Evolutionary conservation across 2,113 vertebrate genomes (phyloP), one percentile per base, ranked within the genome.

Genomic region (Xiphophorus couchianus): DNA sequence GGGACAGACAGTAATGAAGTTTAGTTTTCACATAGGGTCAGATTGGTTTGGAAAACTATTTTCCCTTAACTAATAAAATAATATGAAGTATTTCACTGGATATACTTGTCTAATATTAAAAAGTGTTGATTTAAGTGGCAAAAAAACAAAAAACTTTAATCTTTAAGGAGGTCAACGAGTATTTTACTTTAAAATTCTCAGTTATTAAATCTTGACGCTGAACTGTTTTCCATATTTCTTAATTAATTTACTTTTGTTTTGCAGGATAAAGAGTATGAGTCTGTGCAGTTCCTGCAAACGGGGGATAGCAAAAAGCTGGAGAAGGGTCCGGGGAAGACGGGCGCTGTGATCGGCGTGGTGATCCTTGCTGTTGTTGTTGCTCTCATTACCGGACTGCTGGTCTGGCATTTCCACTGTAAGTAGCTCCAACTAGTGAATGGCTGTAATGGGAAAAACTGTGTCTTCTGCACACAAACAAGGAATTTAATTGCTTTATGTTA

Each of bases 361-460:
- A 17, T 95, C 80, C 84, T 93, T 1, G 75, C 73, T 0, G 82
- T 81, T 0, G 76, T 94, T 12, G 0, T 95, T 12, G 90, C 93
- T 0, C 88, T 94, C 10, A 92, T 95, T 88, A 83, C 72, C 0
- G 94, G 94, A 25, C 84, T 96, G 37, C 87, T 95, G 62, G 92
- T 95, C 62, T 96, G 95, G 95, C 93, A 95, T 81, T 95, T 95
- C 80, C 93, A 94, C 71, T 95, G 95, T 96, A 69, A 95, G 95
- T 86, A 10, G 5, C 15, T 44, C 35, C 17, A 27, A 27, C 3
- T 37, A 69, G 22, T 22, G 17, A 64, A n/a, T 25, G 51, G 51
- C n/a, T 58, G 25, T 58, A 25, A 22, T 58, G 17, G 44, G 4
- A 48, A 48, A 17, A 19, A 19, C 5, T 48, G 51, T 19, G 22